Conservation (phyloP, 1,140 invertebrate species). For the Cyclargus thomasi region DNA sequence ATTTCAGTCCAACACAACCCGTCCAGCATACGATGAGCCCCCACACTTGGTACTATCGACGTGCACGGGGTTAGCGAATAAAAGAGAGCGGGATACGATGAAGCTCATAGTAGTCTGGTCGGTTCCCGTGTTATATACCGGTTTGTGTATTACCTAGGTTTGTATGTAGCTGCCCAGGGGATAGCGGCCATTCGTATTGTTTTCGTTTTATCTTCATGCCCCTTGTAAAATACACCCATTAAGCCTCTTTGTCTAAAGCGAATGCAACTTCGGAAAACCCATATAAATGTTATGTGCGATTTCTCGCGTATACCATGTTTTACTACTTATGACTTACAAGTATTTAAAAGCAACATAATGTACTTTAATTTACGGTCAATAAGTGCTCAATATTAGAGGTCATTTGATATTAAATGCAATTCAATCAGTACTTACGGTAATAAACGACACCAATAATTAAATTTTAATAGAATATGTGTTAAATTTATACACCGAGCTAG, state of each 20-base stretch:
- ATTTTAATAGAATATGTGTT: background rate
- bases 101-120: constrained; percentile 46
- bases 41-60: constrained; percentile 14
- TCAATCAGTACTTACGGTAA: too few species aligned
- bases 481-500: too few species aligned
- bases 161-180: constrained; percentile 68
- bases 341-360: background rate
- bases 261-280: constrained; percentile 20
- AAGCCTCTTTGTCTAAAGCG: constrained; percentile 37
- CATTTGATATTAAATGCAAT: background rate
- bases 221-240: constrained; percentile 35
- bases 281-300: constrained; percentile 11
- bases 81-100: constrained; percentile 29
- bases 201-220: constrained; percentile 51
- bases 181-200: constrained; percentile 58
- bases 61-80: constrained; percentile 7
- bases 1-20: constrained; percentile 51
- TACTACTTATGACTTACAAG: background rate
- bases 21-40: constrained; percentile 39
- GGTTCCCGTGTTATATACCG: constrained; percentile 20
- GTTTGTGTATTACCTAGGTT: constrained; percentile 39
- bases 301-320: constrained; percentile 11
- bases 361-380: background rate
- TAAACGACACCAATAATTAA: background rate
- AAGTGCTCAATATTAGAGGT: background rate